A percentile compares a stretch with the other conserved stretches of the same genome.
phyloP scores from a whole-genome alignment of 2,888 invertebrate genomes.

The Boloria euphrosyne region DNA sequence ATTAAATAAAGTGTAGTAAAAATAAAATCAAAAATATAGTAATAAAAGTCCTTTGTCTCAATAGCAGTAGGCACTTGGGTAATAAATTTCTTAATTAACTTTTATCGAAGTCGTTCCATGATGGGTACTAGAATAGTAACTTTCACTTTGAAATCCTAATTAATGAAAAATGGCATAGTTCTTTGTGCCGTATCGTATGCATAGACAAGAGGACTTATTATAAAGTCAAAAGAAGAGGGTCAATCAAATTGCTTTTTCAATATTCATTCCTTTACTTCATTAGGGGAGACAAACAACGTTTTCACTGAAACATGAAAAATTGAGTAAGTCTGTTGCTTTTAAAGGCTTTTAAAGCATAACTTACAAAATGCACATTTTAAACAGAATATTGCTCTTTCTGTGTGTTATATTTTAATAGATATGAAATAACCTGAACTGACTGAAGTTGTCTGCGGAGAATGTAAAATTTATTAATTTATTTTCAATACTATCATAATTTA shows the following conservation, averaged over 20 bases:
- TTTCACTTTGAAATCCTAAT: constrained; percentile 13
- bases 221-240: constrained; percentile 23
- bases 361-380: background rate
- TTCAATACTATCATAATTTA: background rate
- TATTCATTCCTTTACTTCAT: constrained; percentile 22
- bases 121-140: background rate
- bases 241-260: constrained; percentile 25
- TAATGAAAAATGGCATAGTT: constrained; percentile 22
- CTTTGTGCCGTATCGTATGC: constrained; percentile 23
- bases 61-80: too few relatives aligned
- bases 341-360: background rate
- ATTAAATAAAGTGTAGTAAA: too few relatives aligned
- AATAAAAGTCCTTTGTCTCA: too few relatives aligned
- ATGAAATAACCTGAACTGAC: too few relatives aligned
- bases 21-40: too few relatives aligned
- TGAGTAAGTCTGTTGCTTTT: background rate
- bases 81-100: too few relatives aligned
- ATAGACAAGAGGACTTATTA: constrained; percentile 21
- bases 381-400: background rate
- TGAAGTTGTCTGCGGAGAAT: too few relatives aligned
- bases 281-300: constrained; percentile 11
- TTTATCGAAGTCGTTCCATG: too few relatives aligned
- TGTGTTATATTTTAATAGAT: background rate
- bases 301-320: constrained; percentile 15
- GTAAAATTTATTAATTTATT: too few relatives aligned